These are phyloP conservation scores for Eristalis intricaria DNA, from an alignment of 2,888 invertebrate genomes.

Conservation along the genomic window DNA sequence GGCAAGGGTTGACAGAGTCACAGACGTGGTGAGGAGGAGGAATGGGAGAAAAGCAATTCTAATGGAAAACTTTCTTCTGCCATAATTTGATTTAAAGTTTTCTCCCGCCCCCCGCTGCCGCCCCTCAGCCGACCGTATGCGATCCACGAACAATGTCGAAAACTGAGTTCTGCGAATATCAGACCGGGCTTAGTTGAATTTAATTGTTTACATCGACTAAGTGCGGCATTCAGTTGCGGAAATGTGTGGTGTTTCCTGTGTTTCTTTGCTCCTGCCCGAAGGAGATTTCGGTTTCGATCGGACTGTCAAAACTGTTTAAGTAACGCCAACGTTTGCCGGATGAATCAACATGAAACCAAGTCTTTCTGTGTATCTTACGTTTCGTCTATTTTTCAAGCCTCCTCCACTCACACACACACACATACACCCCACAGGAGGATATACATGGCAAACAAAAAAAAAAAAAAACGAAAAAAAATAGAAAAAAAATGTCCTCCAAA, in stretches of 20 bases:
- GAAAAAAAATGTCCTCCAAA: slow-evolving; percentile 30
- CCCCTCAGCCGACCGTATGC: slow-evolving; percentile 15
- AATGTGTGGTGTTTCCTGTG: slow-evolving; percentile 9
- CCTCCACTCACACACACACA: too few relatives aligned
- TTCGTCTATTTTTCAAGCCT: background rate
- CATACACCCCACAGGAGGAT: slow-evolving; percentile 4
- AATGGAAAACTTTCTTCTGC: slow-evolving; percentile 68
- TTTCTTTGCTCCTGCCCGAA: too few relatives aligned
- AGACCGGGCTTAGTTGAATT: slow-evolving; percentile 36
- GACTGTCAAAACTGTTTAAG: slow-evolving; percentile 23
- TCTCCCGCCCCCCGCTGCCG: background rate
- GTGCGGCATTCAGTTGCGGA: slow-evolving; percentile 38
- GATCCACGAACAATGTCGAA: slow-evolving; percentile 11
- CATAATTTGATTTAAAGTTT: slow-evolving; percentile 72
- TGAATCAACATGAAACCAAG: background rate
- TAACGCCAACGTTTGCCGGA: background rate
- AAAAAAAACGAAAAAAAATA: background rate
- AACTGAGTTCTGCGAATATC: slow-evolving; percentile 4
- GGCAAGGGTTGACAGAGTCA: slow-evolving; percentile 21
- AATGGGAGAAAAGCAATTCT: slow-evolving; percentile 51
- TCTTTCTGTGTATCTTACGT: background rate
- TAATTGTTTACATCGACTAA: slow-evolving; percentile 57
- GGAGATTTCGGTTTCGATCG: too few relatives aligned
- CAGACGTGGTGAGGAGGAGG: background rate
- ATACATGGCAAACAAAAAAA: slow-evolving; percentile 20